Base-by-base conservation (phyloP, 2,888 invertebrate genomes). In the Zhengitettix transpicula region DNA sequence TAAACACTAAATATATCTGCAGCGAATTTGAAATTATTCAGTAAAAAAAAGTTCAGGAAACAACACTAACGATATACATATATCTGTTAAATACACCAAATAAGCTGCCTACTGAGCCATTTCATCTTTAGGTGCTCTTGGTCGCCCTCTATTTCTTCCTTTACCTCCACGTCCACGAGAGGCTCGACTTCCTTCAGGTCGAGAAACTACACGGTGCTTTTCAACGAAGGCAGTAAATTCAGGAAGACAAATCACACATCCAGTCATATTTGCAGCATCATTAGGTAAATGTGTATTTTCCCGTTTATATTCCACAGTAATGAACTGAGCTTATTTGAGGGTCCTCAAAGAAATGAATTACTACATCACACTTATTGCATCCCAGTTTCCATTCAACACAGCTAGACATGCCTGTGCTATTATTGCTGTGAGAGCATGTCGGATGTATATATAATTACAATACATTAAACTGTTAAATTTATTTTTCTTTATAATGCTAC, bases 331-430 rank as follows among this genome's bases (percentile, higher is more conserved):
- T 28, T 74, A 91, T 93, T 47, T 85, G 83, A 51, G 97, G 97
- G 70, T 95, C 93, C 67, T 97, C 94, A 73, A 96, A 96, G 63
- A 95, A 79, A 73, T 90, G 89, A 64, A 97, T 90, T 60, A 97
- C 92, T 14, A 93, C 89, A 75, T 93, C 92, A 71, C 96, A 96
- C 85, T 81, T 84, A 73, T 98, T 99, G 72, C 98, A 99, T 1
- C 89, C 88, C 60, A 99, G 80, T 73, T 95, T 94, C 97, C 97
- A 99, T 73, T 94, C 94, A n/a, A 87, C 83, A 70, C 97, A 98
- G 63, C 85, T 84, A 5, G 90, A 90, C 59, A 97, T 85, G 28
- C 95, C 95, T 64, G 89, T 87, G 1, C 84, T 83, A 71, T 87
- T 88, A 61, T 95, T 81, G 17, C 93, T 89, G 74, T 95, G 90